These are phyloP conservation scores for Sciurus vulgaris DNA, from an alignment of 2,797 vertebrate genomes.

Conservation along the genomic window DNA sequence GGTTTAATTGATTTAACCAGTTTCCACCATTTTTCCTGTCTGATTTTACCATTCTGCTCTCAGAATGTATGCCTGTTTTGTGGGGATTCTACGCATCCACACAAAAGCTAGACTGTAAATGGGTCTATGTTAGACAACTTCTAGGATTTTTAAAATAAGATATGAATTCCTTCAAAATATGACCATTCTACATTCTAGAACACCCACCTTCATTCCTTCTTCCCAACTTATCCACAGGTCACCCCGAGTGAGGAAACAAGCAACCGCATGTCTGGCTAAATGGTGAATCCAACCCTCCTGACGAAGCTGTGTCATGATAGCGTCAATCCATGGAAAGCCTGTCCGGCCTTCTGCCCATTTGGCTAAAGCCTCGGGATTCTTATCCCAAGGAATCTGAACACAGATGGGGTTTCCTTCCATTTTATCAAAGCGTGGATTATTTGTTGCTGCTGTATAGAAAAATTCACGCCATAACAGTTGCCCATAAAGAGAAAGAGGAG, in stretches of 20 bases:
- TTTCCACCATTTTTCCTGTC: conserved; percentile 25
- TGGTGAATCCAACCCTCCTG: conserved; percentile 99
- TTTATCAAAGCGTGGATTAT: conserved; percentile 97
- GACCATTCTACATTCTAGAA: neutral
- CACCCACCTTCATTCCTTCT: conserved; percentile 96
- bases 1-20: neutral
- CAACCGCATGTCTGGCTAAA: conserved; percentile 95
- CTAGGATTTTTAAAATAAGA: neutral
- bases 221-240: conserved; percentile 99
- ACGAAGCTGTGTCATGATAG: conserved; percentile 97
- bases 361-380: conserved; percentile 95
- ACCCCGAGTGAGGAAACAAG: conserved; percentile 96
- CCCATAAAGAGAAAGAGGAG: conserved; percentile 95
- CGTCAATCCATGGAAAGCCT: conserved; percentile 97
- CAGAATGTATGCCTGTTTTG: neutral
- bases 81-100: neutral
- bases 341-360: conserved; percentile 98
- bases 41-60: conserved; percentile 24
- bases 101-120: conserved; percentile 46
- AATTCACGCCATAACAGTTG: conserved; percentile 98
- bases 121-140: neutral
- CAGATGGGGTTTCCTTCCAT: conserved; percentile 98
- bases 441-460: conserved; percentile 96
- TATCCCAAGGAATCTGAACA: conserved; percentile 97
- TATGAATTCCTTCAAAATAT: neutral